Evolutionary conservation across 2,113 vertebrate species (phyloP).

Genomic region (Hippocampus abdominalis): DNA sequence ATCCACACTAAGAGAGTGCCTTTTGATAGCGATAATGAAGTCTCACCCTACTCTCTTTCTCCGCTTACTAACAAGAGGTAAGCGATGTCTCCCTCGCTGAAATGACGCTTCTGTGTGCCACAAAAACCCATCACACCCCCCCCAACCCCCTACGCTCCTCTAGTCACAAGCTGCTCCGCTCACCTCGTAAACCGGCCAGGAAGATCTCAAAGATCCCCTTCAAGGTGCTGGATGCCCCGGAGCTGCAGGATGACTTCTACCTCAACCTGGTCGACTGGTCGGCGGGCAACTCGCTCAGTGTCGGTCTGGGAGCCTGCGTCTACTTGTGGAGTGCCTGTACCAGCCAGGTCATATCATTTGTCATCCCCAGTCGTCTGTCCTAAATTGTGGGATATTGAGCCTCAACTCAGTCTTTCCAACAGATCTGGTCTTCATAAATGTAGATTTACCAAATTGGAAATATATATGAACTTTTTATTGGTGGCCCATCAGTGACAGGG

Average conservation of each 20-base stretch:
- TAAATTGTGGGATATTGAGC: too few species aligned
- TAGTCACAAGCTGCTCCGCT: constrained; percentile 93
- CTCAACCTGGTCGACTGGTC: constrained; percentile 99
- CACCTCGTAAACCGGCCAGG: constrained; percentile 91
- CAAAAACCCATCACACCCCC: too few species aligned
- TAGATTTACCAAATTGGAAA: too few species aligned
- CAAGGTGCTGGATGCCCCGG: constrained; percentile 94
- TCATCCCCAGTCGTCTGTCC: too few species aligned
- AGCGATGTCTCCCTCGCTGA: not conserved
- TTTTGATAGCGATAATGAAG: constrained; percentile 72
- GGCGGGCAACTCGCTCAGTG: constrained; percentile 92
- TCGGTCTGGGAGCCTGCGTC: constrained; percentile 94
- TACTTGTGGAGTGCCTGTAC: constrained; percentile 99
- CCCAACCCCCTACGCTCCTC: not conserved
- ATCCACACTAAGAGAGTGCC: constrained; percentile 77
- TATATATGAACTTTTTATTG: too few species aligned
- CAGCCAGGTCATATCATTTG: constrained; percentile 80
- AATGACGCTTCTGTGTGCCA: not conserved
- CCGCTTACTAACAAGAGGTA: constrained; percentile 82
- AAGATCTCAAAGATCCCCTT: constrained; percentile 99
- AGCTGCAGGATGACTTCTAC: constrained; percentile 98
- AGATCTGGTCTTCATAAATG: too few species aligned
- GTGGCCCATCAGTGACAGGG: too few species aligned
- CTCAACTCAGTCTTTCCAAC: too few species aligned
- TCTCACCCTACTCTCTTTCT: constrained; percentile 78